Evolutionary conservation across 2,113 vertebrate genomes (phyloP).

Genomic region (Platichthys flesus): DNA sequence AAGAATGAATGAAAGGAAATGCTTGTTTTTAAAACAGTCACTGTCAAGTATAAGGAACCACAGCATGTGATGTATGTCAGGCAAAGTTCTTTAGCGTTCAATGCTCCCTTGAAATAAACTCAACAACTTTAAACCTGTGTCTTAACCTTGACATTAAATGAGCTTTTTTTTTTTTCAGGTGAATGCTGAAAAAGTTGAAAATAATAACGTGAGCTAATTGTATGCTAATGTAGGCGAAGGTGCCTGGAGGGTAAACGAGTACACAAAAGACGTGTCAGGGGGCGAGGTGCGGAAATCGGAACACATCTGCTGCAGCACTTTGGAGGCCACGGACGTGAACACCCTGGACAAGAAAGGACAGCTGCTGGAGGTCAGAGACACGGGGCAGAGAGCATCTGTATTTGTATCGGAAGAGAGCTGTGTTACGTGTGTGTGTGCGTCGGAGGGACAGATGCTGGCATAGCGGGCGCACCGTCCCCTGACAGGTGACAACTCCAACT

Average conservation of each 20-base stretch:
- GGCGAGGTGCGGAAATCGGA: constrained; percentile 63
- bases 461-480: constrained; percentile 51
- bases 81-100: too few relatives aligned
- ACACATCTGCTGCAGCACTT: constrained; percentile 65
- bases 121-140: not conserved
- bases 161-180: not conserved
- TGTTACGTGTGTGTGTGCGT: constrained; percentile 36
- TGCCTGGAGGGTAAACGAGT: constrained; percentile 66
- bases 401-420: constrained; percentile 14
- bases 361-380: constrained; percentile 41
- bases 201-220: constrained; percentile 48
- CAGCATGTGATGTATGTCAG: too few relatives aligned
- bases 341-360: constrained; percentile 68
- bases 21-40: too few relatives aligned
- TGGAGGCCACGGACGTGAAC: constrained; percentile 53
- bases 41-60: too few relatives aligned
- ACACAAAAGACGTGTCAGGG: constrained; percentile 63
- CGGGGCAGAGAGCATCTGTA: constrained; percentile 43
- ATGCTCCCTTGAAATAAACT: too few relatives aligned
- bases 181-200: constrained; percentile 23
- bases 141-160: not conserved
- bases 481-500: constrained; percentile 65
- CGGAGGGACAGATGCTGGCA: constrained; percentile 65
- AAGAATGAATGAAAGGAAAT: too few relatives aligned
- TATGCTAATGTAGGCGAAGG: constrained; percentile 66